Conservation (phyloP, 2,113 vertebrate genomes). For the Deroptyus accipitrinus region DNA sequence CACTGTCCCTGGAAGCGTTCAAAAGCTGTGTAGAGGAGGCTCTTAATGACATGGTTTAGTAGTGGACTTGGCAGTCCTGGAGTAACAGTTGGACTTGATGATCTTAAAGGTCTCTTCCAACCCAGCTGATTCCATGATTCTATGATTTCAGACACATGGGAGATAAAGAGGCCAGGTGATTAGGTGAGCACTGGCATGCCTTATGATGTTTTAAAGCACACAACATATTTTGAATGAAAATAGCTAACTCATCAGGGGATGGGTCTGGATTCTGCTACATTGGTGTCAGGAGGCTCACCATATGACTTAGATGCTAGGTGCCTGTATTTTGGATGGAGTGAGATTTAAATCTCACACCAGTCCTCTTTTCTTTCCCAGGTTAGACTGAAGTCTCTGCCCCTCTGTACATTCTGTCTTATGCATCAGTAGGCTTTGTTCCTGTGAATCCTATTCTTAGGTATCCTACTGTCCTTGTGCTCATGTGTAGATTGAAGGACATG, state of each 20-base stretch:
- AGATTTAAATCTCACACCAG: neutral
- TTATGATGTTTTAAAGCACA: neutral
- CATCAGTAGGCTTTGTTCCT: neutral
- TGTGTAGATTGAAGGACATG: neutral
- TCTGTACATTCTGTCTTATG: neutral
- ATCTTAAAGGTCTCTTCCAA: neutral
- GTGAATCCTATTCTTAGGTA: neutral
- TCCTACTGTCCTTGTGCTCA: neutral
- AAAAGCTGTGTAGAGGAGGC: neutral
- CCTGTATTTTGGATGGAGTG: rapidly evolving
- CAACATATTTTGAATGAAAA: neutral
- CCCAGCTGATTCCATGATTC: neutral
- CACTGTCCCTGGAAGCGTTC: neutral
- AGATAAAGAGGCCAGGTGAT: neutral
- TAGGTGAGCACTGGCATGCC: neutral
- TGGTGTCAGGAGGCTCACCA: rapidly evolving
- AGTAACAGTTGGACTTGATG: neutral
- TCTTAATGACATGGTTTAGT: neutral
- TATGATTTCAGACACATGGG: neutral
- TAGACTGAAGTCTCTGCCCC: neutral
- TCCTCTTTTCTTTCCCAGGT: neutral
- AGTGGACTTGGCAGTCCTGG: neutral
- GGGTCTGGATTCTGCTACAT: neutral
- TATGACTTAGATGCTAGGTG: neutral
- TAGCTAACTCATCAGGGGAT: rapidly evolving